Conservation (phyloP, 2,113 vertebrate genomes). For the Prunella fulvescens region DNA sequence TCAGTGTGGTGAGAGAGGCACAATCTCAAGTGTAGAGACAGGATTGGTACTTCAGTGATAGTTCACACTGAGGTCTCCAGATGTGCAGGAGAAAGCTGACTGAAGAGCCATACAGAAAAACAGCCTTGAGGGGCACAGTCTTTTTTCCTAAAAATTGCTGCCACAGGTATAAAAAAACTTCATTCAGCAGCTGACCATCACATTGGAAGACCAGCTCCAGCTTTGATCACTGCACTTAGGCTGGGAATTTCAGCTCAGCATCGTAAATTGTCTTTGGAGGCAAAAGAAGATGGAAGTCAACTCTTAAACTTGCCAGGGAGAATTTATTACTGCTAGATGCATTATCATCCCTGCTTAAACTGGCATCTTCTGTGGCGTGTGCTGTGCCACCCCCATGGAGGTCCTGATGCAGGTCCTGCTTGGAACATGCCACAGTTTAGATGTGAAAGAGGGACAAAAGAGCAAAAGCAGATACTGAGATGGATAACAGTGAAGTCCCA, state of each 20-base stretch:
- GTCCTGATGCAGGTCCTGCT: neutral
- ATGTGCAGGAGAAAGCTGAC: neutral
- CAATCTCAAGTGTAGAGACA: neutral
- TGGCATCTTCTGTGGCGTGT: neutral
- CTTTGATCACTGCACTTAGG: neutral
- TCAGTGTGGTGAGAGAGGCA: neutral
- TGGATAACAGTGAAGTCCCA: neutral
- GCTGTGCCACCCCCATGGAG: neutral
- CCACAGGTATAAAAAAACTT: fast-evolving
- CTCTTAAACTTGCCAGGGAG: neutral
- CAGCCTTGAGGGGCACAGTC: neutral
- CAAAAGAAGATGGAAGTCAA: neutral
- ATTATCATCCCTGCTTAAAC: neutral
- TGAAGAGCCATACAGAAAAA: neutral
- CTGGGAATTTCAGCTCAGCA: neutral
- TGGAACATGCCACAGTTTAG: neutral
- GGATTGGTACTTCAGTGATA: neutral
- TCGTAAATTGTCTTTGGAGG: neutral
- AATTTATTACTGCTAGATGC: neutral
- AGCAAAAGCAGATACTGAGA: neutral
- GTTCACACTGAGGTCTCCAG: neutral
- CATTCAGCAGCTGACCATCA: neutral
- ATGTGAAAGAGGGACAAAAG: neutral
- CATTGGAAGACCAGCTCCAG: neutral
- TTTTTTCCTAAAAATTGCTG: neutral